Evolutionary conservation across 2,113 vertebrate genomes (phyloP).

Genomic region (human (Homo sapiens)): DNA sequence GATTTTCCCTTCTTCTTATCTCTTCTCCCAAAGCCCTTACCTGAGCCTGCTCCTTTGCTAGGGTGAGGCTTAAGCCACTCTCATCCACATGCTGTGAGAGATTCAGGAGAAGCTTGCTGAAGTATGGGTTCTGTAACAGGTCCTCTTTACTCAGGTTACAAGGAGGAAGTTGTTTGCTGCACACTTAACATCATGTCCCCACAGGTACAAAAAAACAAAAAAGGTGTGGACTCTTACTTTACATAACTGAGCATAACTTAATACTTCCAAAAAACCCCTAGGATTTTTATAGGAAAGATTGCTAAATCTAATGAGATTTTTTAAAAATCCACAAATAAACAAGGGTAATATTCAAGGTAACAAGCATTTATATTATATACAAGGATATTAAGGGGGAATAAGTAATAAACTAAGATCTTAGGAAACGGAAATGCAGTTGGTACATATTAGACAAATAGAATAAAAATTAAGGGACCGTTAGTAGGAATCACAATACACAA

Average conservation of each 20-base stretch:
- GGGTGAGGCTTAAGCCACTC: conserved; percentile 83
- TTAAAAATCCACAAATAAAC: not conserved
- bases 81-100: conserved; percentile 86
- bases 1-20: not conserved
- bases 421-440: not conserved
- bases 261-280: not conserved
- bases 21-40: conserved; percentile 74
- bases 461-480: conserved; percentile 9
- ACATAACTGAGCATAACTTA: not conserved
- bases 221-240: not conserved
- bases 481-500: not conserved
- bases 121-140: conserved; percentile 85
- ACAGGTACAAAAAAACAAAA: not conserved
- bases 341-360: conserved; percentile 3
- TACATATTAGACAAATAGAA: not conserved
- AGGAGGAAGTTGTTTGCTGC: conserved; percentile 79
- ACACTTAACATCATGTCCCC: conserved; percentile 55
- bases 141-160: conserved; percentile 87
- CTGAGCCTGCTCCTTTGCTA: conserved; percentile 87
- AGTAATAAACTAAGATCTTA: conserved; percentile 46
- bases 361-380: conserved; percentile 22
- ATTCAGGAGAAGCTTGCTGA: conserved; percentile 87
- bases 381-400: not conserved
- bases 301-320: not conserved
- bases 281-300: not conserved